Evolutionary conservation across 2,797 vertebrate species (phyloP).

Genomic region (Pipistrellus nathusii): DNA sequence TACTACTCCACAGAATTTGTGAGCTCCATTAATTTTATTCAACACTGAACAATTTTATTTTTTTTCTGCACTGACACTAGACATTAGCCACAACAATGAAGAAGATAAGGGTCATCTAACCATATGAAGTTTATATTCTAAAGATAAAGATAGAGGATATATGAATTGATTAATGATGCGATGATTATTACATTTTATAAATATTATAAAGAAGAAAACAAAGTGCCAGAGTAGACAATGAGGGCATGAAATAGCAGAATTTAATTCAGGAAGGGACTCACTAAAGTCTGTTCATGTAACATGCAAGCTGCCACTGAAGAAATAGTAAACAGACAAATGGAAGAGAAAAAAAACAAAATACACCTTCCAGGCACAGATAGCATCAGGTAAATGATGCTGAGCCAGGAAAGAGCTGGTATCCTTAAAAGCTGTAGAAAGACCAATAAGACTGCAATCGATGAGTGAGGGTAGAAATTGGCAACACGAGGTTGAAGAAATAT

Average conservation of each 20-base stretch:
- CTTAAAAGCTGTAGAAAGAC: background rate
- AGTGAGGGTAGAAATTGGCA: background rate
- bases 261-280: background rate
- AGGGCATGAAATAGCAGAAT: background rate
- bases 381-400: background rate
- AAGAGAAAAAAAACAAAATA: background rate
- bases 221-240: background rate
- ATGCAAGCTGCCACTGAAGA: background rate
- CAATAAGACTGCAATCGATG: background rate
- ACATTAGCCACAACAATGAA: background rate
- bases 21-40: background rate
- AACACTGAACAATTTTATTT: background rate
- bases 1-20: background rate
- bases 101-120: background rate
- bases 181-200: background rate
- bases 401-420: background rate
- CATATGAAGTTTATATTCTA: background rate
- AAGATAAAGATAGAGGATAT: background rate
- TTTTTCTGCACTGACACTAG: background rate
- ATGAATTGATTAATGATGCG: background rate
- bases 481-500: rapidly evolving
- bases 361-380: background rate
- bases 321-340: background rate
- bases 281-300: background rate
- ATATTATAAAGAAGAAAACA: background rate